Evolutionary conservation across 2,113 vertebrate species (phyloP).

Genomic region (Noctilio leporinus): DNA sequence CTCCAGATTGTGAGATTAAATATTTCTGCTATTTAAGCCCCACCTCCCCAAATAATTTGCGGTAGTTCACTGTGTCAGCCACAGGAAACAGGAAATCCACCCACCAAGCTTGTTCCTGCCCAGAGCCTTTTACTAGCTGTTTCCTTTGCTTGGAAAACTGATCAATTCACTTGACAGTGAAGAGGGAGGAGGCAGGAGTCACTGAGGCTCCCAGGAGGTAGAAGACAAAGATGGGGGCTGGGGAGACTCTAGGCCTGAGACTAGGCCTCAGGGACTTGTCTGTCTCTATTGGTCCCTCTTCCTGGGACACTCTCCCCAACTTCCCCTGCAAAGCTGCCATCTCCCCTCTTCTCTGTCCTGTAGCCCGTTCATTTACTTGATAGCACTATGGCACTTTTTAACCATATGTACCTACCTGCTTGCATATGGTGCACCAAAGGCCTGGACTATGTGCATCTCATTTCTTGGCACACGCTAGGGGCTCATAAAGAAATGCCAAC

Average conservation of each 20-base stretch:
- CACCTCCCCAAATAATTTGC: background rate
- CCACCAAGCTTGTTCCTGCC: background rate
- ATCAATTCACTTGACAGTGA: background rate
- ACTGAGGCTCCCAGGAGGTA: background rate
- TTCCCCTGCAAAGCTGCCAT: background rate
- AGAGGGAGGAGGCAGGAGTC: background rate
- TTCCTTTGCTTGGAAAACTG: background rate
- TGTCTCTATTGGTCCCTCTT: background rate
- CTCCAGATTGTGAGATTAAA: background rate
- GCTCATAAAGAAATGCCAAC: background rate
- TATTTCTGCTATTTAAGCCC: background rate
- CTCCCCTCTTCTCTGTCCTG: background rate
- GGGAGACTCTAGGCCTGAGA: background rate
- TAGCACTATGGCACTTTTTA: background rate
- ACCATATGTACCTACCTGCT: background rate
- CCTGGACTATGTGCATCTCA: background rate
- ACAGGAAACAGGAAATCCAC: background rate
- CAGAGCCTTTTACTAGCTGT: background rate
- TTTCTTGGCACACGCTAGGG: background rate
- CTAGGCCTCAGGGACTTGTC: background rate
- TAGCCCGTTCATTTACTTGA: background rate
- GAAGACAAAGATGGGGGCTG: background rate
- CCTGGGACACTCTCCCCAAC: background rate
- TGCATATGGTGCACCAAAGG: accelerated
- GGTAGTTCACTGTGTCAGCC: background rate